Conservation (phyloP, 23 tunicate genomes). For the Phallusia fumigata region DNA sequence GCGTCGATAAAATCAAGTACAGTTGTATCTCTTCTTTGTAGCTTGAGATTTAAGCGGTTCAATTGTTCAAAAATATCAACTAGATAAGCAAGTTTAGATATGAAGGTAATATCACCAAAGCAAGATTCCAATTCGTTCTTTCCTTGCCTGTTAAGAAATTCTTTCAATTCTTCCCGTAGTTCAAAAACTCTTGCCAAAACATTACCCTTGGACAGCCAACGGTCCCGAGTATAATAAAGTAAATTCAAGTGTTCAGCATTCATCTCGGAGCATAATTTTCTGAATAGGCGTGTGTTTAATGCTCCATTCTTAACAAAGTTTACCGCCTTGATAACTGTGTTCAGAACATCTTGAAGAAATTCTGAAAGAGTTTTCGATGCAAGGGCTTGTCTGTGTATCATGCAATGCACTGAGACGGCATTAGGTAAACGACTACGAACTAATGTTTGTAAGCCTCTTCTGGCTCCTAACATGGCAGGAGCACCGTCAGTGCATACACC, state of each 20-base stretch:
- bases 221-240: constrained; percentile 31
- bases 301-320: constrained; percentile 56
- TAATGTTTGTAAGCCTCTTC: constrained; percentile 49
- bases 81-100: constrained; percentile 36
- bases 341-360: constrained; percentile 46
- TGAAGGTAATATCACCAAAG: constrained; percentile 35
- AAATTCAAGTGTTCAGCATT: constrained; percentile 61
- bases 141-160: constrained; percentile 30
- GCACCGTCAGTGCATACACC: constrained; percentile 63
- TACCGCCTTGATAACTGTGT: constrained; percentile 60
- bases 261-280: constrained; percentile 46
- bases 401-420: constrained; percentile 46
- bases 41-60: constrained; percentile 43
- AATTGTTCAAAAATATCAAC: constrained; percentile 51
- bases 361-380: constrained; percentile 57
- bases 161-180: constrained; percentile 38
- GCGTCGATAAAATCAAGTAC: constrained; percentile 36
- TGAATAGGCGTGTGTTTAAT: constrained; percentile 42
- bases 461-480: constrained; percentile 55
- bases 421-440: constrained; percentile 40
- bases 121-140: constrained; percentile 38
- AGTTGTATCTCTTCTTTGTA: constrained; percentile 44
- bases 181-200: constrained; percentile 42
- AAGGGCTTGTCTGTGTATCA: constrained; percentile 66
- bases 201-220: constrained; percentile 39